Conservation (phyloP, 2,113 vertebrate genomes). For the Heterochromis multidens region DNA sequence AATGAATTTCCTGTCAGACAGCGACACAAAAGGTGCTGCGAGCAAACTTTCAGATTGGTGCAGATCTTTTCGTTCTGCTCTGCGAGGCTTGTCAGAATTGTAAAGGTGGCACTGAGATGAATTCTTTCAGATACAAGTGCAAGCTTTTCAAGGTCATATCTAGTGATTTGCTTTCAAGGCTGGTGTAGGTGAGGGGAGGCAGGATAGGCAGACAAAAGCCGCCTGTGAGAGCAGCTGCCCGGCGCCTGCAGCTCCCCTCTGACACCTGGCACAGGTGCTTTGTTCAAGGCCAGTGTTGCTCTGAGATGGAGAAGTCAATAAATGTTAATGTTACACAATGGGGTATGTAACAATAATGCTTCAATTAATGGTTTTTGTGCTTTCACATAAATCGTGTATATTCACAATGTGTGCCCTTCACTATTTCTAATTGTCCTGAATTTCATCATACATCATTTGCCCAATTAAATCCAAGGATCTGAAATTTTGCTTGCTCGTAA, state of each 20-base stretch:
- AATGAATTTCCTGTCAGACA: slow-evolving; percentile 5
- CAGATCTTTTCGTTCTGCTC: background rate
- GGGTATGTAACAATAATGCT: background rate
- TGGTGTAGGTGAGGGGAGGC: background rate
- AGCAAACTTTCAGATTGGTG: background rate
- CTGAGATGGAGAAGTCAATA: slow-evolving; percentile 21
- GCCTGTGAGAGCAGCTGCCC: slow-evolving; percentile 16
- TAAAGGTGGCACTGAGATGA: background rate
- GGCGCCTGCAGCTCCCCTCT: background rate
- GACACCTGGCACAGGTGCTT: slow-evolving; percentile 25
- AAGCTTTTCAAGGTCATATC: slow-evolving; percentile 4
- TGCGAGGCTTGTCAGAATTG: background rate
- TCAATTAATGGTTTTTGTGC: background rate
- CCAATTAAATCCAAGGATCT: background rate
- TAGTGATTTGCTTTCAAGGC: slow-evolving; percentile 17
- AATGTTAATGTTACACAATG: background rate
- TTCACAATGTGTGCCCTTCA: background rate
- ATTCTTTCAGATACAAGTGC: background rate
- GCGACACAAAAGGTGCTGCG: background rate
- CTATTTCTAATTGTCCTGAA: too few relatives aligned
- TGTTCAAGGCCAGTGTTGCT: slow-evolving; percentile 20
- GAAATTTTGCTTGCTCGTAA: background rate
- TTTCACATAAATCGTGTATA: background rate
- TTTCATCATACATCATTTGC: background rate
- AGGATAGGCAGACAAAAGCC: slow-evolving; percentile 7